Conservation (phyloP, 2,888 invertebrate genomes). For the Lithophane semibrunnea region DNA sequence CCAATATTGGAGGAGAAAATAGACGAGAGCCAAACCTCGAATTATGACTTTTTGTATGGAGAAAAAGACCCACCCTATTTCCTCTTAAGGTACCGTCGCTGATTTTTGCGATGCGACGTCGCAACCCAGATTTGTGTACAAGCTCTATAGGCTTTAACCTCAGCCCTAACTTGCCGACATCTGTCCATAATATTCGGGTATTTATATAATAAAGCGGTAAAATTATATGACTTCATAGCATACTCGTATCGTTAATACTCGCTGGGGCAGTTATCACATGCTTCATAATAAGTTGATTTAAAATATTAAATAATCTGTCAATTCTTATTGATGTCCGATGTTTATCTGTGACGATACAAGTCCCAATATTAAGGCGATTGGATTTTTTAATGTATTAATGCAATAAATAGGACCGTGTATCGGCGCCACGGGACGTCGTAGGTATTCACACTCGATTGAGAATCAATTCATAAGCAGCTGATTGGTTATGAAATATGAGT, state of each 20-base stretch:
- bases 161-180: neutral
- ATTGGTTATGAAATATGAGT: constrained; percentile 46
- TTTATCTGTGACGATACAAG: constrained; percentile 44
- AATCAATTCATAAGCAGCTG: constrained; percentile 29
- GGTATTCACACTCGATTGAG: constrained; percentile 52
- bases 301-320: constrained; percentile 42
- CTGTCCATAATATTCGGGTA: constrained; percentile 10
- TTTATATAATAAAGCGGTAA: constrained; percentile 26
- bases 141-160: neutral
- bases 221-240: constrained; percentile 10
- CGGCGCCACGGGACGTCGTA: constrained; percentile 39
- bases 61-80: too few relatives aligned
- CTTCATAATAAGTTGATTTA: constrained; percentile 27
- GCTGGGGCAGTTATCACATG: constrained; percentile 22
- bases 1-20: too few relatives aligned
- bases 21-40: too few relatives aligned
- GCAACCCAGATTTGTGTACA: too few relatives aligned
- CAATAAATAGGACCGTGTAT: constrained; percentile 39
- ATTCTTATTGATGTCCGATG: constrained; percentile 40
- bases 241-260: neutral
- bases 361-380: constrained; percentile 27
- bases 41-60: too few relatives aligned
- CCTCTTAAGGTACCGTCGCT: too few relatives aligned
- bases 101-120: too few relatives aligned
- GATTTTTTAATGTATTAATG: constrained; percentile 21